A percentile compares a stretch with the other conserved stretches of the same genome.
phyloP scores from a whole-genome alignment of 1,140 invertebrate species.

The Araneus ventricosus region DNA sequence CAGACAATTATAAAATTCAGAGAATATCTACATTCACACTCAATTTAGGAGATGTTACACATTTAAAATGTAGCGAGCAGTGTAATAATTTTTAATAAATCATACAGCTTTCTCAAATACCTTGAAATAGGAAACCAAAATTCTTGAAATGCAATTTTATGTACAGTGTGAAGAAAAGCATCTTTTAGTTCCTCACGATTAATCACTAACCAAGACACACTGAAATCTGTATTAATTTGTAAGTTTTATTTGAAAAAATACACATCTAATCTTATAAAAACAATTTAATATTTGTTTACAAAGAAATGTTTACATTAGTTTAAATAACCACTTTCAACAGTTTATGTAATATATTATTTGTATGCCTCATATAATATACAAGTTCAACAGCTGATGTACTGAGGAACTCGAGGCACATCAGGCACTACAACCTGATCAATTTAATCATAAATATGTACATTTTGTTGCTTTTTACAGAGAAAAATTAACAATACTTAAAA shows the following conservation, averaged over 20 bases:
- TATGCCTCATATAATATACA: constrained; percentile 41
- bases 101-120: no score
- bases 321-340: constrained; percentile 44
- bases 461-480: constrained; percentile 19
- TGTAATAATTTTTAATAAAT: no score
- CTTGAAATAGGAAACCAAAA: no score
- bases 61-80: no score
- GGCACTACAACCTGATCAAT: constrained; percentile 38
- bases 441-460: constrained; percentile 47
- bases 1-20: no score
- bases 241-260: constrained; percentile 35
- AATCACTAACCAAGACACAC: background rate
- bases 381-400: constrained; percentile 42
- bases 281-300: constrained; percentile 52
- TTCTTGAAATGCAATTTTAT: no score
- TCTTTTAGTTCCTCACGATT: background rate
- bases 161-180: background rate
- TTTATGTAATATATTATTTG: constrained; percentile 49
- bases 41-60: no score
- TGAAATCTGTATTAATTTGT: constrained; percentile 17
- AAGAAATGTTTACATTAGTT: constrained; percentile 50
- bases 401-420: constrained; percentile 47
- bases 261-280: constrained; percentile 45
- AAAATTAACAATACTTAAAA: constrained; percentile 36
- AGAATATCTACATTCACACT: no score